Base-by-base conservation (phyloP, 2,888 invertebrate genomes). In the Nemotelus nigrinus region DNA sequence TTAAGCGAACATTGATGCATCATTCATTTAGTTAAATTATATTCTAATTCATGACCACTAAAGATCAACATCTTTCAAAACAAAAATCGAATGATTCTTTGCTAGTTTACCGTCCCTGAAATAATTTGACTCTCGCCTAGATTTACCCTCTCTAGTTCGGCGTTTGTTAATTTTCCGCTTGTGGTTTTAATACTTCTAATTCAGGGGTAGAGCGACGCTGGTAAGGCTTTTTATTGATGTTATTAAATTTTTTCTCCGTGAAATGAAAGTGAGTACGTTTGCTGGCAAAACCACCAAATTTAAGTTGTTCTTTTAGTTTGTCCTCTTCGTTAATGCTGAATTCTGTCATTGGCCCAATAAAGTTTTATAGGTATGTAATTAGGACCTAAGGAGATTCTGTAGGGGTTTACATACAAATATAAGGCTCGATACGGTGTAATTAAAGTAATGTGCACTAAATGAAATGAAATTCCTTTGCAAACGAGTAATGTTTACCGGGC, bases 81-180 rank as follows among this genome's bases (percentile, higher is more conserved):
- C 25, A 25, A 25, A 25, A 25, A 25, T 25, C 25, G 25, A 25
- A 25, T 25, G 25, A 25, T 25, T 1, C 0, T 25, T 25, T 25
- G 25, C 25, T 25, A 25, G 25, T 25, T 25, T 25, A 25, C 25
- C 25, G 25, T 25, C 25, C 25, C 25, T 25, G 25, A 25, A 25
- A 25, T 25, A 25, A 25, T 25, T 25, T 25, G 25, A 25, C 25
- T 25, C 25, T 25, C 1, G 25, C 25, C 25, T 25, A 25, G 25
- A 25, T 25, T 25, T 25, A 25, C 25, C 55, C 45, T 77, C 68
- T 68, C 47, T 63, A 58, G 71, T 60, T 60, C 72, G 79, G 65
- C 79, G 77, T 81, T 81, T 81, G 83, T 85, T 86, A 86, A 86
- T 86, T 86, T 86, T 86, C 85, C 86, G 86, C 85, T 86, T 83